A percentile compares a stretch with the other conserved stretches of the same genome.
phyloP scores from a whole-genome alignment of 2,888 invertebrate genomes.

The Sinopyrophorus schimmeli region DNA sequence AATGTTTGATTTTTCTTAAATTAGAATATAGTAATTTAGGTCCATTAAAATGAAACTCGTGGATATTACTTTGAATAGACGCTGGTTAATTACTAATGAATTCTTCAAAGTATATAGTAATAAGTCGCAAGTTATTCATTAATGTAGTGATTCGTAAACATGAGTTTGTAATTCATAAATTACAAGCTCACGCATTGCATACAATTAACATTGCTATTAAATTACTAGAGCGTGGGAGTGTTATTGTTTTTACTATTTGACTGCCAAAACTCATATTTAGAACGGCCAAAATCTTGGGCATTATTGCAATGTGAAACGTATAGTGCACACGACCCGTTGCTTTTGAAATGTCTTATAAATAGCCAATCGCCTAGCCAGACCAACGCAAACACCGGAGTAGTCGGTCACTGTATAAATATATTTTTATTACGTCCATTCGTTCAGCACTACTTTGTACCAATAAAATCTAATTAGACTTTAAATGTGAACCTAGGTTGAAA shows the following conservation, averaged over 20 bases:
- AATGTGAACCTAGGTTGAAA: constrained; percentile 1
- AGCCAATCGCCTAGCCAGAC: constrained; percentile 29
- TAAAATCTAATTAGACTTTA: constrained; percentile 15
- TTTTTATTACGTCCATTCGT: constrained; percentile 15
- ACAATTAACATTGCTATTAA: constrained; percentile 13
- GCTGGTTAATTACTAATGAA: too few species aligned
- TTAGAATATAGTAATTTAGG: too few species aligned
- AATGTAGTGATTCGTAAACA: too few species aligned
- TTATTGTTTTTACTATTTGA: constrained; percentile 25
- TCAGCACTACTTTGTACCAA: constrained; percentile 13
- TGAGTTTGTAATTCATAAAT: constrained; percentile 2
- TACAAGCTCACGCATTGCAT: constrained; percentile 3
- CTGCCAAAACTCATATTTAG: constrained; percentile 38
- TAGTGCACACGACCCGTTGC: constrained; percentile 36
- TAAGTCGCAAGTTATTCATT: too few species aligned
- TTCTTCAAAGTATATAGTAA: too few species aligned
- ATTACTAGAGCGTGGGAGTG: constrained; percentile 28
- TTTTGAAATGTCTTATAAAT: constrained; percentile 31
- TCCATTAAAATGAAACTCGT: too few species aligned
- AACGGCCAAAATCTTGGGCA: constrained; percentile 34
- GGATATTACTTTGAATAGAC: too few species aligned
- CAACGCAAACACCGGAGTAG: constrained; percentile 21
- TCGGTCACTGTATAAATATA: constrained; percentile 26
- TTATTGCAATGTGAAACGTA: constrained; percentile 36
- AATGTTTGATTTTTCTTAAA: too few species aligned